Percentiles rank a stretch among this genome's conserved stretches.
Conservation (phyloP, 2,888 invertebrate genomes). For the Apodemia duryi region DNA sequence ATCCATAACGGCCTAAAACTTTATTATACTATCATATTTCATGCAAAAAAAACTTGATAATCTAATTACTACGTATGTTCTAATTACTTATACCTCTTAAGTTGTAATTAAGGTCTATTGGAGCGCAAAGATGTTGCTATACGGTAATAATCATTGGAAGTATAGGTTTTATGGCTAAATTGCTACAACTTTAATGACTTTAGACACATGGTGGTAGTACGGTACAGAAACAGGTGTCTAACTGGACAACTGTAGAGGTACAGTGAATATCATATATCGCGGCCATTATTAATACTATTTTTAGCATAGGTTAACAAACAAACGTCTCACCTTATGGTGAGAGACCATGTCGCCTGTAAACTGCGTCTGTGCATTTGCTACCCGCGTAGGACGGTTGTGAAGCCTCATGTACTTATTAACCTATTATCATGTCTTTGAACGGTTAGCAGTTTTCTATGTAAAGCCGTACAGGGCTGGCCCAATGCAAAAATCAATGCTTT, state of each 20-base stretch:
- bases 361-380: too few species aligned
- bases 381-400: too few species aligned
- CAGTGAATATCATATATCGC: not conserved
- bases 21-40: conserved; percentile 11
- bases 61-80: conserved; percentile 16
- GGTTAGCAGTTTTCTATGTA: too few species aligned
- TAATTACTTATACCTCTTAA: conserved; percentile 15
- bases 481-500: too few species aligned
- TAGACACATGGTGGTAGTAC: not conserved
- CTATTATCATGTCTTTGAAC: too few species aligned
- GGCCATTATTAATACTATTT: not conserved
- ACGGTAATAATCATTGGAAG: conserved; percentile 15
- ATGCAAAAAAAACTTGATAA: conserved; percentile 1
- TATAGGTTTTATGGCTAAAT: conserved; percentile 13
- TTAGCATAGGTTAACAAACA: not conserved
- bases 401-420: too few species aligned
- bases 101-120: conserved; percentile 19
- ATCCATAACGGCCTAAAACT: conserved; percentile 64
- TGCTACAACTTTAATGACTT: conserved; percentile 3
- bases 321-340: too few species aligned
- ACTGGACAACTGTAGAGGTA: conserved; percentile 18
- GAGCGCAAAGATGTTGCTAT: conserved; percentile 15
- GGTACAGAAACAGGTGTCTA: conserved; percentile 12
- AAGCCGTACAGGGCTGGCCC: too few species aligned
- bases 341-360: too few species aligned